Percentiles rank a stretch among this genome's conserved stretches.
Evolutionary conservation across 2,888 invertebrate genomes (phyloP).

Genomic region (Amphipyra berbera): DNA sequence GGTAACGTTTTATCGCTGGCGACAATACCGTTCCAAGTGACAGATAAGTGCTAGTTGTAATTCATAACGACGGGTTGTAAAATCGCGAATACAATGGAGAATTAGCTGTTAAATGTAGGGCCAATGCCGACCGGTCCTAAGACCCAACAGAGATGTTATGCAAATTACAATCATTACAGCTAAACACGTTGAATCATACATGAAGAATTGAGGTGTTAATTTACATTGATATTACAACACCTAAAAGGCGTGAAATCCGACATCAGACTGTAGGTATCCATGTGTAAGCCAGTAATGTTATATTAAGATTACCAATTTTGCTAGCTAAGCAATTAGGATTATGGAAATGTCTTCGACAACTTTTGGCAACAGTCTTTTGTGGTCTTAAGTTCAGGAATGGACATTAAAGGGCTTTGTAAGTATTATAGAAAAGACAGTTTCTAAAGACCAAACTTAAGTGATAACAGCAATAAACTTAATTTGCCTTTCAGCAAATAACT

Average conservation of each 20-base stretch:
- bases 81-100: conserved; percentile 70
- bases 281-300: conserved; percentile 4
- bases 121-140: conserved; percentile 64
- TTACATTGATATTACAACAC: conserved; percentile 49
- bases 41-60: conserved; percentile 74
- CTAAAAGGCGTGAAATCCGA: conserved; percentile 41
- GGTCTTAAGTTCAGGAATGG: too few relatives aligned
- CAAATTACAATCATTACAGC: conserved; percentile 54
- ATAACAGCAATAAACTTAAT: not conserved
- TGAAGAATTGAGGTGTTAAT: conserved; percentile 55
- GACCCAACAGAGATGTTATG: conserved; percentile 48
- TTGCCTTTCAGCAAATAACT: not conserved
- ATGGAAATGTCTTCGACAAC: not conserved
- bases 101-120: conserved; percentile 69
- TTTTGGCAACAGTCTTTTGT: not conserved
- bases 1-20: conserved; percentile 62
- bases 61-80: conserved; percentile 74
- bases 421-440: too few relatives aligned
- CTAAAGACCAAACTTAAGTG: too few relatives aligned
- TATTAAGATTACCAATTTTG: conserved; percentile 1
- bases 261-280: conserved; percentile 13
- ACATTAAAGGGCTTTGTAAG: too few relatives aligned
- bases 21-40: conserved; percentile 65
- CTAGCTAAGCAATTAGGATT: not conserved
- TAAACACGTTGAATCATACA: conserved; percentile 37